Base-by-base conservation (phyloP, 2,888 invertebrate species). In the Limnephilus rhombicus region DNA sequence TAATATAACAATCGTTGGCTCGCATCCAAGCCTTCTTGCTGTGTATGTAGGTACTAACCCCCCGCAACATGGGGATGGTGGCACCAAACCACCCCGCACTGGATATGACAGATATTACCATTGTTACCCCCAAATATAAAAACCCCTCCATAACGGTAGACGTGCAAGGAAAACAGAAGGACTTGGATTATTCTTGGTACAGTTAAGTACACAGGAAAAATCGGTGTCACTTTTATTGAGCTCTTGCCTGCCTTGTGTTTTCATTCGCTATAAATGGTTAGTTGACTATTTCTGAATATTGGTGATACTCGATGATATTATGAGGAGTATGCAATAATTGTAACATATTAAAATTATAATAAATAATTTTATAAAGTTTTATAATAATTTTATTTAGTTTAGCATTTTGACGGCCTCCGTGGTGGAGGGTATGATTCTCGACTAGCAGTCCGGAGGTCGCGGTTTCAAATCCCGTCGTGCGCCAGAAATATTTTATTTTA, bases 81-180 rank as follows among this genome's bases (percentile, higher is more conserved):
- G 49, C 86, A 87, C 92, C 68, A 49, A 83, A 81, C 49, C 37
- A 45, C 29, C 86, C 85, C 86, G 80, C 86, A 34, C 92, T 92
- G 92, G 83, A 37, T 82, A 87, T 92, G 92, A 92, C 92, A 92
- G 92, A 92, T 90, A 92, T 92, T 92, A 85, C 92, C 41, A 87
- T 80, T 92, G 90, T 90, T 41, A 85, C 90, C 90, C 41, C 90
- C 89, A 53, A 85, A 89, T 92, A 90, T 89, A 53, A 82, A 82
- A 49, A 86, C 86, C 86, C 86, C 86, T 49, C 45, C 41, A 86
- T 86, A 49, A 45, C 29, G 37, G 53, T 53, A 85, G 86, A 86
- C n/a, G n/a, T 88, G 34, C 88, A 88, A 53, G 80, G 24, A 88
- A 88, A 88, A 88, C 88, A 88, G 86, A 37, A 86, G 86, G 68